Conservation (phyloP, 2,113 vertebrate genomes). For the Sterrhoptilus dennistouni region DNA sequence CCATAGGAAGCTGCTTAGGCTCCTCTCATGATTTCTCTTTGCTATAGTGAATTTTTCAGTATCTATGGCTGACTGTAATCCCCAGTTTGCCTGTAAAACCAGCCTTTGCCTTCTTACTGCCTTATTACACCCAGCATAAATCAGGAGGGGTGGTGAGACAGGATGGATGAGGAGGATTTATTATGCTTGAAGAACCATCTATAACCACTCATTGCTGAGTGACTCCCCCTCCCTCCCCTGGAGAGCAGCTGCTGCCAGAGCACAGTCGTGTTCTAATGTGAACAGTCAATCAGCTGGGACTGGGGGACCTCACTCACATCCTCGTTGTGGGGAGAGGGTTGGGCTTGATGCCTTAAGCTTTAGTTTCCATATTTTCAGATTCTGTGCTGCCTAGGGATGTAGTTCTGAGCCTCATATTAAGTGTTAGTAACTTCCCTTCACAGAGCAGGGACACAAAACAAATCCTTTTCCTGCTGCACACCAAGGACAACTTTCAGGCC, state of each 20-base stretch:
- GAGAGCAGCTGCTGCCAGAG: background rate
- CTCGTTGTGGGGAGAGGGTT: background rate
- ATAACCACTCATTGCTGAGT: background rate
- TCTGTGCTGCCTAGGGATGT: too few relatives aligned
- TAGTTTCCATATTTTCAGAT: too few relatives aligned
- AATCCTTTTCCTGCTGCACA: too few relatives aligned
- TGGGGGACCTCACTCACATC: background rate
- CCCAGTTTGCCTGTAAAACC: background rate
- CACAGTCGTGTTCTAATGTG: background rate
- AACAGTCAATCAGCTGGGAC: background rate
- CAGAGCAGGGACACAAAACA: too few relatives aligned
- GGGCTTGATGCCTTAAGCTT: too few relatives aligned
- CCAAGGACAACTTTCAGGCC: too few relatives aligned
- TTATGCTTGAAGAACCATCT: background rate
- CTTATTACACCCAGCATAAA: background rate
- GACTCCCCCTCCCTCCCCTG: background rate
- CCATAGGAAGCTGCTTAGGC: background rate
- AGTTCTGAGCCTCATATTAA: too few relatives aligned
- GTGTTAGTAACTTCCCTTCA: too few relatives aligned
- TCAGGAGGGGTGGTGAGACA: background rate
- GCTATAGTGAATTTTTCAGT: background rate
- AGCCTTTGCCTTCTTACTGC: background rate
- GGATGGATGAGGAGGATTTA: constrained; percentile 5
- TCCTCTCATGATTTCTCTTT: background rate
- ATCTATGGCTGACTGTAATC: background rate